Base-by-base conservation (phyloP, 2,113 vertebrate species). In the Phalacrocorax pelagicus region DNA sequence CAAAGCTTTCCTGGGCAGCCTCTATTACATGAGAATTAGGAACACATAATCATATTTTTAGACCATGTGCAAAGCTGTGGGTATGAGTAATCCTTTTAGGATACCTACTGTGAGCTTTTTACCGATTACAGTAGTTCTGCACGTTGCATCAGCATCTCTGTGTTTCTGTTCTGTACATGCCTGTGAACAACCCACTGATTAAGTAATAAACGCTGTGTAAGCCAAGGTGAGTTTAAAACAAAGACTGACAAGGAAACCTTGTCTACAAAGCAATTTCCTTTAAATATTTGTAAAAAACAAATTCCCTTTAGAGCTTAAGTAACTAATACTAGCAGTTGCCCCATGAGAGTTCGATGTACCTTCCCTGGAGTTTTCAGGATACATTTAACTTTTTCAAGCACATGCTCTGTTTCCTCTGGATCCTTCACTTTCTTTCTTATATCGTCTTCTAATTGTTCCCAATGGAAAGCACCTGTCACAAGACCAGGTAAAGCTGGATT, bases 361-460 rank as follows among this genome's bases (percentile, higher is more conserved):
- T 98, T 98, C 49, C 97, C 97, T 49, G 98, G 98, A 90, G 96
- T 96, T 95, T 98, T 98, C 94, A 98, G 95, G 82, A 99, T 98
- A n/a, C 98, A 99, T 95, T 99, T 98, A 88, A 99, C 98, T 95
- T 98, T 98, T 57, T 99, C 99, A 94, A 99, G 98, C 49, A 99
- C 98, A 73, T 98, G 96, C 67, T 98, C 98, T 94, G 98, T 98
- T 40, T 99, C 98, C 40, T 98, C 98, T 34, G 98, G 95, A 97
- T 99, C 99, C 94, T 99, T 99, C 97, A 99, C 65, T 96, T 99
- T 99, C 97, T 99, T 99, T 92, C 98, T 99, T 94, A 99, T 96
- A 23, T 99, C 98, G 78, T 99, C 99, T 98, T 99, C 99, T 34
- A 99, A 95, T 93, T 92, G 98, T 69, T 99, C 98, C 99, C 99